A percentile compares a stretch with the other conserved stretches of the same genome.
Conservation (phyloP, 2,888 invertebrate species). For the Latrodectus elegans region DNA sequence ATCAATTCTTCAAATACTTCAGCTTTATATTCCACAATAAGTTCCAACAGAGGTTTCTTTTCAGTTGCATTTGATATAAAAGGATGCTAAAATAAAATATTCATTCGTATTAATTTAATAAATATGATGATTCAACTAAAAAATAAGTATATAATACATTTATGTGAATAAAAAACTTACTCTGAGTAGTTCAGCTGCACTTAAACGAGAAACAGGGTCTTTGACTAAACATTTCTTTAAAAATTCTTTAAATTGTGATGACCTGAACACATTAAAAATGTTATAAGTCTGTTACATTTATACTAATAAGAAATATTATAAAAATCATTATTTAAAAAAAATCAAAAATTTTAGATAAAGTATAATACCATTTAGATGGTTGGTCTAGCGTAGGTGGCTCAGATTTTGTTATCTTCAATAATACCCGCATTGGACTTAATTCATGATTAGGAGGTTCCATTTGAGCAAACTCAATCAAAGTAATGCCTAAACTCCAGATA, state of each 20-base stretch:
- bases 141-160: background rate
- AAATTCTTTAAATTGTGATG: conserved; percentile 91
- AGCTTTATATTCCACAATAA: conserved; percentile 95
- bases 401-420: conserved; percentile 98
- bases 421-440: conserved; percentile 98
- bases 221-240: conserved; percentile 92
- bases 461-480: conserved; percentile 98
- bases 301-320: background rate
- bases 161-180: conserved; percentile 73
- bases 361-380: conserved; percentile 80
- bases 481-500: conserved; percentile 98
- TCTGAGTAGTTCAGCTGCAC: conserved; percentile 87
- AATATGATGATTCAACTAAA: background rate
- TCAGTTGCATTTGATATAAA: conserved; percentile 87
- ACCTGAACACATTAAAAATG: conserved; percentile 34
- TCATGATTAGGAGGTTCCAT: conserved; percentile 99
- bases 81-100: conserved; percentile 80
- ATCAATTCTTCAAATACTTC: conserved; percentile 88
- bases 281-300: background rate
- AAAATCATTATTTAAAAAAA: background rate
- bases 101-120: background rate
- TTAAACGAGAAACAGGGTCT: conserved; percentile 90
- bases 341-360: background rate
- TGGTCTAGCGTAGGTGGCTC: conserved; percentile 95
- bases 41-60: conserved; percentile 89